Evolutionary conservation across 2,797 vertebrate species (phyloP).

Genomic region (Cirrhinus molitorella): DNA sequence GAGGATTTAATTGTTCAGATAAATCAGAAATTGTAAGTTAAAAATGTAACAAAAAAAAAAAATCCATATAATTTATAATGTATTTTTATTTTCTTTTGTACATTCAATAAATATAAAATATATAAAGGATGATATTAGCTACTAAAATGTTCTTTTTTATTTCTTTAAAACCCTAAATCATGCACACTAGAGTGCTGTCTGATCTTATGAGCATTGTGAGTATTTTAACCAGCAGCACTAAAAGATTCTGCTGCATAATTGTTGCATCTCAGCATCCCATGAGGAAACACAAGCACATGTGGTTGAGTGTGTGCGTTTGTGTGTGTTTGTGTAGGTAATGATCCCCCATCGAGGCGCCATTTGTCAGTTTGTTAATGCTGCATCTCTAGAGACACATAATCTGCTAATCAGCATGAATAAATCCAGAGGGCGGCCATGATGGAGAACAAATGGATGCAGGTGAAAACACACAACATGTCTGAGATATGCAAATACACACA

Average conservation of each 20-base stretch:
- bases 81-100: neutral
- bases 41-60: too few relatives aligned
- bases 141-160: neutral
- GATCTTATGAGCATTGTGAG: neutral
- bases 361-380: slow-evolving; percentile 59
- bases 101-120: neutral
- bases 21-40: too few relatives aligned
- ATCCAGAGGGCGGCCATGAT: slow-evolving; percentile 33
- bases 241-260: neutral
- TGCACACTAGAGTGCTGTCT: neutral
- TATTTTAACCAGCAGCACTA: neutral
- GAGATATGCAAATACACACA: neutral
- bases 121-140: neutral
- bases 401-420: slow-evolving; percentile 54
- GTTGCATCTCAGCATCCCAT: neutral
- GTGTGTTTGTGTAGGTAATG: slow-evolving; percentile 52
- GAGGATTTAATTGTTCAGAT: neutral
- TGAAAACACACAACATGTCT: slow-evolving; percentile 15
- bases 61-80: neutral
- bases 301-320: neutral
- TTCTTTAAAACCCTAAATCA: neutral
- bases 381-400: slow-evolving; percentile 56
- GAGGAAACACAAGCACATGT: slow-evolving; percentile 12
- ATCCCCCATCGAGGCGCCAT: slow-evolving; percentile 58
- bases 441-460: slow-evolving; percentile 36